Evolutionary conservation across 2,888 invertebrate species (phyloP).

Genomic region (Xiphydria camelus): DNA sequence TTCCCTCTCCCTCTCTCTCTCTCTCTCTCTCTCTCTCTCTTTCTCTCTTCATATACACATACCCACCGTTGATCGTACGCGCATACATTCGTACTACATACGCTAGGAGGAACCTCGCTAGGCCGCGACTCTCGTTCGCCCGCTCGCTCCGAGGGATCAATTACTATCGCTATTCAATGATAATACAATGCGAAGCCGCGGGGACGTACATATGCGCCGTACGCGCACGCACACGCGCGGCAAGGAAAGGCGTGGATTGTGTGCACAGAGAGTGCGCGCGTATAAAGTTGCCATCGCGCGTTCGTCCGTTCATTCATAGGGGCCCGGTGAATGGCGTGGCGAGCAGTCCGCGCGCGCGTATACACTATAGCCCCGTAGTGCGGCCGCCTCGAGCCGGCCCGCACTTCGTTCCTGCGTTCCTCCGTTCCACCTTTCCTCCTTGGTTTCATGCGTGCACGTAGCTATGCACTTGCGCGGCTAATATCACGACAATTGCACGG

Average conservation of each 20-base stretch:
- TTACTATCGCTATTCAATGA: slow-evolving; percentile 50
- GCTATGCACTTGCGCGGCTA: too few relatives aligned
- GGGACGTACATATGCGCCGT: slow-evolving; percentile 16
- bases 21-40: slow-evolving; percentile 23
- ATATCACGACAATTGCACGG: too few relatives aligned
- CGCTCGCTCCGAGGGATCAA: too few relatives aligned
- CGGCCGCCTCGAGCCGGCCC: slow-evolving; percentile 15
- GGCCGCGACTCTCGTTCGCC: too few relatives aligned
- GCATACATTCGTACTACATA: too few relatives aligned
- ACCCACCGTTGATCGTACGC: too few relatives aligned
- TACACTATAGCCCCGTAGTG: slow-evolving; percentile 29
- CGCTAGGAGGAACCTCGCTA: too few relatives aligned
- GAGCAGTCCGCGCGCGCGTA: slow-evolving; percentile 30
- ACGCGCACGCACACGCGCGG: slow-evolving; percentile 5
- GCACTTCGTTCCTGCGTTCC: too few relatives aligned
- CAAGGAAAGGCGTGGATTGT: too few relatives aligned
- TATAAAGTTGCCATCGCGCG: slow-evolving; percentile 43
- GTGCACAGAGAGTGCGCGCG: too few relatives aligned
- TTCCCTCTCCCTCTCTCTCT: slow-evolving; percentile 14
- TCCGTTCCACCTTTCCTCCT: slow-evolving; percentile 10
- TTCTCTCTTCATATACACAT: too few relatives aligned
- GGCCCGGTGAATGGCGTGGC: slow-evolving; percentile 48
- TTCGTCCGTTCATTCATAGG: slow-evolving; percentile 52
- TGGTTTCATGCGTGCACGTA: too few relatives aligned
- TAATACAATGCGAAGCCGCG: slow-evolving; percentile 43